phyloP scores from a whole-genome alignment of 2,113 vertebrate genomes.

The Scomber colias region DNA sequence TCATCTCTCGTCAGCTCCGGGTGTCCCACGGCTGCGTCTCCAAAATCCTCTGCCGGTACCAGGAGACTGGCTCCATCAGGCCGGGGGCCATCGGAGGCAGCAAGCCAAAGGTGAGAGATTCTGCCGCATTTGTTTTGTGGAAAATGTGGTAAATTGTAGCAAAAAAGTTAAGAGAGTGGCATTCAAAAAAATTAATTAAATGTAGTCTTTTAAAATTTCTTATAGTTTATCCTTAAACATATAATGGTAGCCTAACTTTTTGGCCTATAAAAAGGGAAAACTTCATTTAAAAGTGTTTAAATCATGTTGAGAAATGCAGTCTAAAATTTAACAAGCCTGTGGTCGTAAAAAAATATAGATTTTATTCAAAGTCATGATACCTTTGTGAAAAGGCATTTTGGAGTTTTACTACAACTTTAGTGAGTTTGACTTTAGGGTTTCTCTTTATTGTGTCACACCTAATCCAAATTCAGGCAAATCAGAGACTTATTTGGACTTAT shows the following conservation, averaged over 20 bases:
- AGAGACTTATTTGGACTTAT: background rate
- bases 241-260: too few species aligned
- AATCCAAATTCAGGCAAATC: background rate
- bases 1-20: constrained; percentile 97
- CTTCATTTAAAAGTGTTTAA: background rate
- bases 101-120: constrained; percentile 94
- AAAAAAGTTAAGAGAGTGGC: background rate
- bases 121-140: too few species aligned
- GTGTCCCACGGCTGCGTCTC: constrained; percentile 99
- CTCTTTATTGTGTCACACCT: background rate
- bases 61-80: constrained; percentile 98
- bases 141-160: background rate
- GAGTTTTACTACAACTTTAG: background rate
- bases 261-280: background rate
- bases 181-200: too few species aligned
- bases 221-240: background rate
- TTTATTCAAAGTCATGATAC: background rate
- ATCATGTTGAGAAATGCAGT: too few species aligned
- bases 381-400: background rate
- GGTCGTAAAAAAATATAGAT: background rate
- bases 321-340: background rate
- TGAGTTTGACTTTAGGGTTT: background rate
- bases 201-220: too few species aligned
- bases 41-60: constrained; percentile 98
- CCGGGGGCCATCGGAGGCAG: constrained; percentile 98